These are phyloP conservation scores for Adelosebastes latens DNA, from an alignment of 2,797 vertebrate species.

Conservation along the genomic window DNA sequence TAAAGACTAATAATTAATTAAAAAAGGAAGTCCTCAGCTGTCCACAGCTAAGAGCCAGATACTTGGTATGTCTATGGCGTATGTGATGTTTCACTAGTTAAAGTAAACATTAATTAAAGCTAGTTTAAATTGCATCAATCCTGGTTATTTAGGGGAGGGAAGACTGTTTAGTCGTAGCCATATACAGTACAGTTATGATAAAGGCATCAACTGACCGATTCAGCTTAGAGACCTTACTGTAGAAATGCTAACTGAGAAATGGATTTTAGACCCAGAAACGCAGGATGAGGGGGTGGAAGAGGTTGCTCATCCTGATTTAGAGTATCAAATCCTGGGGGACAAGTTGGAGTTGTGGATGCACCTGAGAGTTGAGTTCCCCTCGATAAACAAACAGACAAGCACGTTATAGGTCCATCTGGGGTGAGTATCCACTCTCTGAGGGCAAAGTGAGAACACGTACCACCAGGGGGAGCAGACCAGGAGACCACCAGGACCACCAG, in stretches of 20 bases:
- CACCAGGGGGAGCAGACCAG: neutral
- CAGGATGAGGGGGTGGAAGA: neutral
- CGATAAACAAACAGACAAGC: conserved; percentile 5
- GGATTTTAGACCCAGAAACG: conserved; percentile 6
- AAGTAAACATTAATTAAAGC: neutral
- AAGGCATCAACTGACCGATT: neutral
- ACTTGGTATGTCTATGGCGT: neutral
- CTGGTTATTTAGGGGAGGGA: neutral
- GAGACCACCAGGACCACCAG: neutral
- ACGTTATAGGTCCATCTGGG: conserved; percentile 8
- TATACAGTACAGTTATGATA: neutral
- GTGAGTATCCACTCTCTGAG: neutral
- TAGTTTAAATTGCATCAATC: neutral
- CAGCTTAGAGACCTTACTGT: neutral
- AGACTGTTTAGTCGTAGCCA: neutral
- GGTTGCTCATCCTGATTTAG: conserved; percentile 7
- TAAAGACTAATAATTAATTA: neutral
- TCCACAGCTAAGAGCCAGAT: neutral
- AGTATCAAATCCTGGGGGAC: neutral
- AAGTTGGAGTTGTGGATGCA: conserved; percentile 7
- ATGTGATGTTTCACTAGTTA: neutral
- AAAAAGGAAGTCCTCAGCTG: neutral
- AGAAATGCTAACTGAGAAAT: conserved; percentile 1
- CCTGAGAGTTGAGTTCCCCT: conserved; percentile 4
- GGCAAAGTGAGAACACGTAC: neutral